Conservation (phyloP, 2,888 invertebrate genomes). For the Cantharis rufa region DNA sequence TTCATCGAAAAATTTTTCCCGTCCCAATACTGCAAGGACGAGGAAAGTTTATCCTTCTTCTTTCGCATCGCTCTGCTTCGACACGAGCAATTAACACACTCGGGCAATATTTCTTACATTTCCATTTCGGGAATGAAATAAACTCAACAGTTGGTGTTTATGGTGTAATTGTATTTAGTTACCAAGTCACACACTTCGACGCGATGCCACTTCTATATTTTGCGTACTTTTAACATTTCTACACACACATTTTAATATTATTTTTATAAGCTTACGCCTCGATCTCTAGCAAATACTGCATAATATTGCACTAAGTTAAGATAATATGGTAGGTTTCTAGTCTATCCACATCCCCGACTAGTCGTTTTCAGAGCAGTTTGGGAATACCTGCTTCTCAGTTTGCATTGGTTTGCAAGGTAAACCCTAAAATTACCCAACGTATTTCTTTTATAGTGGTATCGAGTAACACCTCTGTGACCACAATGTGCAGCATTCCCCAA, state of each 20-base stretch:
- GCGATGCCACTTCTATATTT: background rate
- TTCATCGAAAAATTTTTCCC: background rate
- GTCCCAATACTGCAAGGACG: background rate
- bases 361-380: background rate
- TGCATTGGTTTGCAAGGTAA: background rate
- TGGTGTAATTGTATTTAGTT: background rate
- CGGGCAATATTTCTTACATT: background rate
- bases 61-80: background rate
- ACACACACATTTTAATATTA: background rate
- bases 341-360: background rate
- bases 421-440: background rate
- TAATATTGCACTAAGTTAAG: background rate
- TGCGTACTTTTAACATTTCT: background rate
- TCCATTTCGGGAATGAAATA: background rate
- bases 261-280: background rate
- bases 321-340: background rate
- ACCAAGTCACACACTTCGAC: background rate
- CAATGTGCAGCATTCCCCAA: background rate
- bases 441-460: background rate
- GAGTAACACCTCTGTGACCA: background rate
- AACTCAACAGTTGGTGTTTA: background rate
- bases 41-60: background rate
- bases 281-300: background rate
- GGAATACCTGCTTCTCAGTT: background rate
- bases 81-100: background rate